Percentiles rank a stretch among this genome's conserved stretches.
phyloP scores from a whole-genome alignment of 2,113 vertebrate genomes.

The Panthera tigris region DNA sequence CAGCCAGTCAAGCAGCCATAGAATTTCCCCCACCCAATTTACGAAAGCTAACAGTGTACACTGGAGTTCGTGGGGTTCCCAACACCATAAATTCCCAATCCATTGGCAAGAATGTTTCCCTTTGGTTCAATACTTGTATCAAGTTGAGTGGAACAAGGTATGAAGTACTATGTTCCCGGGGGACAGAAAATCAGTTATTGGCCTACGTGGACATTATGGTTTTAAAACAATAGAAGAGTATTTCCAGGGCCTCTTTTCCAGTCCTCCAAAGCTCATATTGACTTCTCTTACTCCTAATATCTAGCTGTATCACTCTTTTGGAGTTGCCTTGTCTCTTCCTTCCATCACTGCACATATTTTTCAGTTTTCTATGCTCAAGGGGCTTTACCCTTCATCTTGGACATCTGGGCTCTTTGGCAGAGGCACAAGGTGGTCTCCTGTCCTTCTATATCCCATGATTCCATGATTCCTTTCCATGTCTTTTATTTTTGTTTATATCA shows the following conservation, averaged over 20 bases:
- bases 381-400: neutral
- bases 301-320: neutral
- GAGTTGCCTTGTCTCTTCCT: neutral
- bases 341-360: neutral
- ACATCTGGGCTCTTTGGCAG: neutral
- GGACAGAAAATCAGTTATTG: neutral
- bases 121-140: neutral
- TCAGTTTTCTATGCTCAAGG: neutral
- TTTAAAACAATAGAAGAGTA: neutral
- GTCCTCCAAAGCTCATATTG: neutral
- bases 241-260: neutral
- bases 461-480: neutral
- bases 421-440: neutral
- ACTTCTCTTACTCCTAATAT: neutral
- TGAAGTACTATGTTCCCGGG: neutral
- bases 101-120: neutral
- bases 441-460: neutral
- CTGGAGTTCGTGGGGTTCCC: neutral
- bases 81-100: neutral
- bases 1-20: neutral
- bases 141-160: neutral
- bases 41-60: neutral
- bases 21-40: neutral
- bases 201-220: neutral
- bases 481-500: conserved; percentile 19